These are phyloP conservation scores for Pterobdella sp. DNA, from an alignment of 2,888 invertebrate species.

Conservation along the genomic window DNA sequence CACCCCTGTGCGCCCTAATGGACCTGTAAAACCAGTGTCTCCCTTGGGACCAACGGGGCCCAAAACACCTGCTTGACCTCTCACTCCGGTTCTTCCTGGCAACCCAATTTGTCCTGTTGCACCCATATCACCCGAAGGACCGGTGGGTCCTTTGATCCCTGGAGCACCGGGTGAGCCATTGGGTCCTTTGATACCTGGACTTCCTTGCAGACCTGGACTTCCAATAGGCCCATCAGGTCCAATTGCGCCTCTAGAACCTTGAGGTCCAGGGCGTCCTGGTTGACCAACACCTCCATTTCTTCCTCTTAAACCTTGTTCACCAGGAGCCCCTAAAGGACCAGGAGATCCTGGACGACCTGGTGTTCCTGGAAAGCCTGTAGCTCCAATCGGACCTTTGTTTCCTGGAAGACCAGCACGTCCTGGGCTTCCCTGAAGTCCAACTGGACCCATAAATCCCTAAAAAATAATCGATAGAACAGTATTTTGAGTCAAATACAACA, in stretches of 20 bases:
- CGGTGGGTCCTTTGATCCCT: slow-evolving; percentile 7
- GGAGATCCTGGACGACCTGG: slow-evolving; percentile 24
- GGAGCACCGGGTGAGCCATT: slow-evolving; percentile 12
- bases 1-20: background rate
- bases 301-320: slow-evolving; percentile 26
- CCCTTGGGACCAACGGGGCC: slow-evolving; percentile 31
- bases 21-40: slow-evolving; percentile 12
- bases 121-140: background rate
- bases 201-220: slow-evolving; percentile 11
- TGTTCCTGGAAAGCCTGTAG: slow-evolving; percentile 33
- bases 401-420: slow-evolving; percentile 30
- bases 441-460: slow-evolving; percentile 8
- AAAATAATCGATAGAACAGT: slow-evolving; percentile 3
- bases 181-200: slow-evolving; percentile 6
- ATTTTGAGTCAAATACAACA: background rate
- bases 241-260: slow-evolving; percentile 23
- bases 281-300: slow-evolving; percentile 22
- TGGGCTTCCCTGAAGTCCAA: slow-evolving; percentile 21
- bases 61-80: slow-evolving; percentile 16
- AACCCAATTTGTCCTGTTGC: slow-evolving; percentile 35
- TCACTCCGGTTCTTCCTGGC: slow-evolving; percentile 31
- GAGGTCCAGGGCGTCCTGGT: slow-evolving; percentile 31
- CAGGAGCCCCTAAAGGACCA: slow-evolving; percentile 30
- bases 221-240: slow-evolving; percentile 17
- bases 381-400: slow-evolving; percentile 27